Evolutionary conservation across 2,888 invertebrate genomes (phyloP).

Genomic region (Macaria notata): DNA sequence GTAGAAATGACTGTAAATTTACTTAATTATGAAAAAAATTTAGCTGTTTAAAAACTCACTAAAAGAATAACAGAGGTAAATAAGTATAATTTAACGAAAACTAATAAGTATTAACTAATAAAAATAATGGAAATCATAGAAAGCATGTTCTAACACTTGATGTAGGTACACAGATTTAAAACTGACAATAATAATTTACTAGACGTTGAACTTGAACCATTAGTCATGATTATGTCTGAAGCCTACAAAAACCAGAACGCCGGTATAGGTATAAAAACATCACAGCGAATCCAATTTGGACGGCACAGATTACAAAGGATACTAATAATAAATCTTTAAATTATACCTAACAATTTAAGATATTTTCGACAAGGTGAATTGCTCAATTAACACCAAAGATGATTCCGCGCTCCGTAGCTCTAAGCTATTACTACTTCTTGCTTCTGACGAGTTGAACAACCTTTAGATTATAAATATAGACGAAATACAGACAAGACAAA

Average conservation of each 20-base stretch:
- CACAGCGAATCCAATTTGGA: not conserved
- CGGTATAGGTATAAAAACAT: not conserved
- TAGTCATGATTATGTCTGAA: not conserved
- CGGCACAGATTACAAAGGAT: too few relatives aligned
- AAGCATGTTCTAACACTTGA: too few relatives aligned
- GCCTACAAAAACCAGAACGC: not conserved
- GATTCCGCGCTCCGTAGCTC: slow-evolving; percentile 17
- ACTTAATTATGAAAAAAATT: too few relatives aligned
- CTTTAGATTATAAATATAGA: slow-evolving; percentile 73
- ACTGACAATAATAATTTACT: not conserved
- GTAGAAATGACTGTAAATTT: too few relatives aligned
- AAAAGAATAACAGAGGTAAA: too few relatives aligned
- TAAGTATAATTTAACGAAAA: too few relatives aligned
- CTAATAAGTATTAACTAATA: too few relatives aligned
- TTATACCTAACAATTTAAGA: not conserved
- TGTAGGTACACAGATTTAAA: too few relatives aligned
- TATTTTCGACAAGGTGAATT: slow-evolving; percentile 17
- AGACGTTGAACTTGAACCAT: not conserved
- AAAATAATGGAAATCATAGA: too few relatives aligned
- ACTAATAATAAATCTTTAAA: too few relatives aligned
- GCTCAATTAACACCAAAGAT: slow-evolving; percentile 24
- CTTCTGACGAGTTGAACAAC: slow-evolving; percentile 68
- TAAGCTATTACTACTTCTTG: slow-evolving; percentile 23
- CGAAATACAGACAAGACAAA: slow-evolving; percentile 51
- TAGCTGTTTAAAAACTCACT: too few relatives aligned